Evolutionary conservation across 2,113 vertebrate genomes (phyloP), one percentile per base, ranked within the genome.

Genomic region (Muntiacus muntjak): DNA sequence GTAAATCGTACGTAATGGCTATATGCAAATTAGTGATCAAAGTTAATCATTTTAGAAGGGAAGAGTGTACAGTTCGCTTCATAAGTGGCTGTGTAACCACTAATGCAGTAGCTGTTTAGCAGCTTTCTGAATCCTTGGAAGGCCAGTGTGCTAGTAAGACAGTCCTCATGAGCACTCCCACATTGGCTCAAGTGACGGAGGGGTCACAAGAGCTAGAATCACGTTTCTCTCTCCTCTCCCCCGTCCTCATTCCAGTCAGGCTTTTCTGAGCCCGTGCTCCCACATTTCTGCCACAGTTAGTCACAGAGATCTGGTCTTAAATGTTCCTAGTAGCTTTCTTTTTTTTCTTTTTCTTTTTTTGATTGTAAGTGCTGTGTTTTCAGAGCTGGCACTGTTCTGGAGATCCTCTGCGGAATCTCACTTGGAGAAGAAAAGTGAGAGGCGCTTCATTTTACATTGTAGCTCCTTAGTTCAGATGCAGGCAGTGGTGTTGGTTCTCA

Each of bases 1-100:
- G 84, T 86, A 91, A 92, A 64, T 95, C 82, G 15, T 94, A 67
- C 40, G 45, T 85, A 57, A 90, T 62, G 94, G 88, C 85, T 84
- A 1, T 89, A 14, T 92, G 74, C 50, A 55, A 78, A 89, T 81
- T 79, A 87, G 79, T 92, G 74, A 54, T 92, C 87, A 25, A 45
- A 81, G 64, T 93, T 74, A 64, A 45, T 76, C 26, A 62, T 28
- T 94, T 78, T 88, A 79, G 76, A 93, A 91, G 85, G 78, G 84
- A 57, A 36, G 52, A 43, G 45, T 52, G 87, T 76, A 15, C 30
- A 40, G 25, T 52, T 89, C 3, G 81, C 55, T 25, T 36, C 40
- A 0, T 71, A 28, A n/a, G 71, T 82, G 57, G 60, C 96, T 89
- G 60, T 86, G 79, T 79, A 45, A 14, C 81, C 89, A 60, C 84